Percentiles rank a stretch among this genome's conserved stretches.
Conservation (phyloP, 2,888 invertebrate species). For the Sepioteuthis lessoniana region DNA sequence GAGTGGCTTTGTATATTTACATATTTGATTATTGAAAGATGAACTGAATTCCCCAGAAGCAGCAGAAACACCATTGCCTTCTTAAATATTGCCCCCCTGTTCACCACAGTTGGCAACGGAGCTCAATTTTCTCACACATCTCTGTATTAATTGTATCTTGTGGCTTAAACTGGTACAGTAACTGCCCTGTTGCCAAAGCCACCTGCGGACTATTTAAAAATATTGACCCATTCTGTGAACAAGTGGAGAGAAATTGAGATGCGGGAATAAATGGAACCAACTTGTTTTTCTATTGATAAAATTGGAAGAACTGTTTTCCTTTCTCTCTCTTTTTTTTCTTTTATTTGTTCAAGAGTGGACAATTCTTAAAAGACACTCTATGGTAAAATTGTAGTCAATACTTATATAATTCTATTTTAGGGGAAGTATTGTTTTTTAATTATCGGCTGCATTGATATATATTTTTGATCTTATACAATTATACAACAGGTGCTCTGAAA, state of each 20-base stretch:
- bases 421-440: not conserved
- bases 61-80: not conserved
- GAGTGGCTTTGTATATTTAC: not conserved
- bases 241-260: not conserved
- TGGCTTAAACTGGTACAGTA: not conserved
- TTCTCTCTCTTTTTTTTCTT: not conserved
- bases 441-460: not conserved
- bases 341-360: not conserved
- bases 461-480: too few species aligned
- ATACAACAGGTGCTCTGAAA: too few species aligned
- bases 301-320: not conserved
- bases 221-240: not conserved
- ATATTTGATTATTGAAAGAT: not conserved
- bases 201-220: not conserved
- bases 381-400: not conserved
- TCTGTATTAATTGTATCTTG: not conserved
- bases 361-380: not conserved
- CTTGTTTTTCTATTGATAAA: not conserved
- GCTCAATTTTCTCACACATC: not conserved
- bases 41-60: not conserved
- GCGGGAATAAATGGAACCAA: not conserved
- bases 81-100: not conserved
- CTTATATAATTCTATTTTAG: not conserved
- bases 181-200: not conserved
- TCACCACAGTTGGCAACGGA: not conserved